Evolutionary conservation across 1,140 invertebrate species (phyloP).

Genomic region (Yoshiicerus persimilis): DNA sequence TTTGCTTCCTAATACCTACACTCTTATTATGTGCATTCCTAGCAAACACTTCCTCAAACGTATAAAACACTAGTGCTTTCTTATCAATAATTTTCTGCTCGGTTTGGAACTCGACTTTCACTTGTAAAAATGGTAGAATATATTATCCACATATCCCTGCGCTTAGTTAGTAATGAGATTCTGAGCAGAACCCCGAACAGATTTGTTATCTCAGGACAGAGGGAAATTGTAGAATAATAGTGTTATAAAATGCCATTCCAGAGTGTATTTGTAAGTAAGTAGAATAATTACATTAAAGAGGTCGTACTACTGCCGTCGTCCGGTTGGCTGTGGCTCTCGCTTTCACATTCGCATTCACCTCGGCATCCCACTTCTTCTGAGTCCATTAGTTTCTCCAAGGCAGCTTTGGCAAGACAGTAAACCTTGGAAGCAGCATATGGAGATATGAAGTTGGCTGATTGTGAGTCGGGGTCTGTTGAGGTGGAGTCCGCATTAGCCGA

Average conservation of each 20-base stretch:
- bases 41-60: no score
- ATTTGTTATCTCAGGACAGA: background rate
- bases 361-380: constrained; percentile 5
- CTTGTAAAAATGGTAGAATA: background rate
- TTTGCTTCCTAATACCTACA: no score
- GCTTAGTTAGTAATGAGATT: background rate
- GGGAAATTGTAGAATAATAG: background rate
- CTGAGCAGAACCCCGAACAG: background rate
- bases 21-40: no score
- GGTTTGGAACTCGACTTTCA: background rate
- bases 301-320: background rate
- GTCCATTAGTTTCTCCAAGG: constrained; percentile 44
- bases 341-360: background rate
- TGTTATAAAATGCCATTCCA: constrained; percentile 4
- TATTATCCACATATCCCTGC: background rate
- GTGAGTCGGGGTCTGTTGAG: background rate
- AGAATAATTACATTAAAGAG: constrained; percentile 39
- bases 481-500: background rate
- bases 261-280: constrained; percentile 30
- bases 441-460: background rate
- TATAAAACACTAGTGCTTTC: background rate
- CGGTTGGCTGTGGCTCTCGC: background rate
- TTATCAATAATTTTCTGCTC: background rate
- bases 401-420: constrained; percentile 43
- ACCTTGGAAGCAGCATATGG: constrained; percentile 29